A percentile compares a stretch with the other conserved stretches of the same genome.
These are phyloP conservation scores for Ranitomeya variabilis DNA, from an alignment of 2,113 vertebrate genomes.

Conservation along the genomic window DNA sequence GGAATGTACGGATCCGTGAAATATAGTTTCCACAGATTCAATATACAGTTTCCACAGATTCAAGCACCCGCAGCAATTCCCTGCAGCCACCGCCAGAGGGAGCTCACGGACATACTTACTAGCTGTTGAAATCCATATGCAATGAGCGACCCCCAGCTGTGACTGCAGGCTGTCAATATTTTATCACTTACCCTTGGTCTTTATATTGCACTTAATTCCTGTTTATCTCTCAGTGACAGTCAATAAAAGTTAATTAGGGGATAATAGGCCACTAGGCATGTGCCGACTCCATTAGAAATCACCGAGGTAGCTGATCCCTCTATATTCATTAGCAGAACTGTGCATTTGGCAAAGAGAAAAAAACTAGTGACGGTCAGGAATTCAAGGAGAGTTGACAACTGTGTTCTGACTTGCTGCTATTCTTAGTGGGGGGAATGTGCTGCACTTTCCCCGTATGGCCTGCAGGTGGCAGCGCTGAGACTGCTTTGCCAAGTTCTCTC, in stretches of 20 bases:
- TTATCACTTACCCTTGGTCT: too few species aligned
- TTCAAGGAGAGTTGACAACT: not conserved
- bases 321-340: too few species aligned
- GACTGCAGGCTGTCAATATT: too few species aligned
- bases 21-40: too few species aligned
- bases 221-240: too few species aligned
- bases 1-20: too few species aligned
- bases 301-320: not conserved
- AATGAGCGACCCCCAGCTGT: not conserved
- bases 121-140: not conserved
- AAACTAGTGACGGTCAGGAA: not conserved
- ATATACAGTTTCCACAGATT: too few species aligned
- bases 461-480: slow-evolving; percentile 23
- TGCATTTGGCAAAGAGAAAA: not conserved
- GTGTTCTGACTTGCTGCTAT: slow-evolving; percentile 11
- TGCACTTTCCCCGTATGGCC: not conserved
- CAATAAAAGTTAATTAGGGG: too few species aligned
- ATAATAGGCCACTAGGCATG: not conserved
- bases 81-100: not conserved
- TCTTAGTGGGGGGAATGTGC: slow-evolving; percentile 17
- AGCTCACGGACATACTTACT: not conserved
- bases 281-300: not conserved
- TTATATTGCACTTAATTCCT: too few species aligned
- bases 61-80: not conserved
- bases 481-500: not conserved